Evolutionary conservation across 2,113 vertebrate species (phyloP).

Genomic region (Raja brachyura): DNA sequence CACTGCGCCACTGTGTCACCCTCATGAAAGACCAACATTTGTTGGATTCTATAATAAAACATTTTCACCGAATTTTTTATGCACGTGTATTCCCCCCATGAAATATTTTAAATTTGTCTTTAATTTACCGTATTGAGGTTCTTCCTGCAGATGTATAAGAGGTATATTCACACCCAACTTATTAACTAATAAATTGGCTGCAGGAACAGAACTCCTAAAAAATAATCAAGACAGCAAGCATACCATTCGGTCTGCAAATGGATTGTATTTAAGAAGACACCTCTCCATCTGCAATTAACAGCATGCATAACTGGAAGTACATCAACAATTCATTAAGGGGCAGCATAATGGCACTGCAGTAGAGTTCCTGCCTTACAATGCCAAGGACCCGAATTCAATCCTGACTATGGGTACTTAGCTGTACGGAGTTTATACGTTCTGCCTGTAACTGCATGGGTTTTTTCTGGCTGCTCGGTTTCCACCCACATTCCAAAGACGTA

Average conservation of each 20-base stretch:
- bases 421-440: too few species aligned
- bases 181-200: not conserved
- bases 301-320: not conserved
- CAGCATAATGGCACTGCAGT: too few species aligned
- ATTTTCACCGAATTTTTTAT: not conserved
- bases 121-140: not conserved
- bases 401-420: too few species aligned
- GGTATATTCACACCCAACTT: not conserved
- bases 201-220: not conserved
- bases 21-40: not conserved
- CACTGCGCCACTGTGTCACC: too few species aligned
- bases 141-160: not conserved
- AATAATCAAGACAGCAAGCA: not conserved
- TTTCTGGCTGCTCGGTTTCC: too few species aligned
- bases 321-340: too few species aligned
- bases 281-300: not conserved
- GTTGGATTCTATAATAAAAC: not conserved
- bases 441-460: too few species aligned
- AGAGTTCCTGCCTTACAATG: too few species aligned
- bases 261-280: not conserved
- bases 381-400: too few species aligned
- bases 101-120: not conserved
- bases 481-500: too few species aligned
- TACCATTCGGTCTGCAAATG: not conserved
- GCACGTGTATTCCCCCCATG: not conserved